Evolutionary conservation across 2,113 vertebrate species (phyloP).

Genomic region (Noturus placidus): DNA sequence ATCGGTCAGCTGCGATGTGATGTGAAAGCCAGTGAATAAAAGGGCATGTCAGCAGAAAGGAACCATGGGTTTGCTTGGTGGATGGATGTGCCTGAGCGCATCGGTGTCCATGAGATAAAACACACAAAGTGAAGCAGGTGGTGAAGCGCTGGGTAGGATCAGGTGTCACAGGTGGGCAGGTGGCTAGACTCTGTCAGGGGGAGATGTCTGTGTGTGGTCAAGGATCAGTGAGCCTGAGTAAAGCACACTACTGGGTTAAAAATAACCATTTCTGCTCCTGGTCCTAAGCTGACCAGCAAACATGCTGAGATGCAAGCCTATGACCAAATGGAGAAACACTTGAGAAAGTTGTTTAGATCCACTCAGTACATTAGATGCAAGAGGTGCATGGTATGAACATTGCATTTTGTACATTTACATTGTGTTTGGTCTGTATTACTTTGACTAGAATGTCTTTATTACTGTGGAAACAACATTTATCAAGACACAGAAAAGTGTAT

Average conservation of each 20-base stretch:
- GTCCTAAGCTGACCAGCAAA: slow-evolving; percentile 5
- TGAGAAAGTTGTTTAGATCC: background rate
- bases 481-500: background rate
- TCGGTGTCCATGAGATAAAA: slow-evolving; percentile 15
- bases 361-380: background rate
- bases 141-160: slow-evolving; percentile 34
- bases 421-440: background rate
- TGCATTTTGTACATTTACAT: background rate
- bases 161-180: slow-evolving; percentile 47
- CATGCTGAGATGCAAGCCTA: background rate
- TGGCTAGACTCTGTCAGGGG: slow-evolving; percentile 22
- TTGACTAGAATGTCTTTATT: background rate
- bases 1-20: no score
- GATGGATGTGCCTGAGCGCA: slow-evolving; percentile 18
- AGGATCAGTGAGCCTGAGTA: slow-evolving; percentile 30
- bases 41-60: background rate
- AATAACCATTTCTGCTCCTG: slow-evolving; percentile 23
- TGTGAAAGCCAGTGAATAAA: background rate
- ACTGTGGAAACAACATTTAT: background rate
- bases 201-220: slow-evolving; percentile 11
- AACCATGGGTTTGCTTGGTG: slow-evolving; percentile 2
- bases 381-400: background rate
- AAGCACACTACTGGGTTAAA: slow-evolving; percentile 29
- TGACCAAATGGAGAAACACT: background rate
- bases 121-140: slow-evolving; percentile 40